Evolutionary conservation across 1,140 invertebrate genomes (phyloP), one percentile per base, ranked within the genome.

Genomic region (Hyposmocoma kahamanoa): DNA sequence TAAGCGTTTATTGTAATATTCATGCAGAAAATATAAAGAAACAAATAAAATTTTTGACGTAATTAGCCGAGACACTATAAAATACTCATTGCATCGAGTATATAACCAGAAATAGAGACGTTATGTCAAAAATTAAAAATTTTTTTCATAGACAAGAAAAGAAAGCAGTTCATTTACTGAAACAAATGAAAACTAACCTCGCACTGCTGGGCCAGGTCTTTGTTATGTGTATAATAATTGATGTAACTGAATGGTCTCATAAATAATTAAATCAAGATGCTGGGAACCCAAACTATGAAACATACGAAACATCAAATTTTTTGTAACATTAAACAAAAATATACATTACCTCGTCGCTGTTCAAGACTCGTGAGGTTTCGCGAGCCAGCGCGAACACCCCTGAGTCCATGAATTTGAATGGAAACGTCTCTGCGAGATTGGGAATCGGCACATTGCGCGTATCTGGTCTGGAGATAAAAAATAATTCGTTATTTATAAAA

Each of bases 351-450:
- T 70, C 56, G 13, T 55, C 62, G 19, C 62, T 65, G 19, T 61
- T 34, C n/a, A 71, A 63, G n/a, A 72, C 62, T 17, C 81, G 74
- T 3, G 86, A 83, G 41, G 85, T 64, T 45, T 89, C 87, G n/a
- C 88, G 76, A 0, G 88, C 88, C 55, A 87, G 76, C 24, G 67
- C 47, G 50, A 90, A 88, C 0, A 84, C 79, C 32, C 78, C 68
- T 1, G 88, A 86, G 48, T 89, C 84, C 24, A 90, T 64, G 59
- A 90, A 90, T 54, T 89, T 89, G 20, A 84, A 74, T 8, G 89
- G 89, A 53, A 90, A 90, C 9, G 82, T 78, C 50, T 90, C 88
- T 3, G 85, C 87, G 50, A 89, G 86, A 50, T 88, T 87, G 34
- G 86, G 84, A 15, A 90, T 74, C 8, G 72, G 75, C 18, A 90